phyloP scores from a whole-genome alignment of 2,797 vertebrate genomes.

The Poeciliopsis turneri region DNA sequence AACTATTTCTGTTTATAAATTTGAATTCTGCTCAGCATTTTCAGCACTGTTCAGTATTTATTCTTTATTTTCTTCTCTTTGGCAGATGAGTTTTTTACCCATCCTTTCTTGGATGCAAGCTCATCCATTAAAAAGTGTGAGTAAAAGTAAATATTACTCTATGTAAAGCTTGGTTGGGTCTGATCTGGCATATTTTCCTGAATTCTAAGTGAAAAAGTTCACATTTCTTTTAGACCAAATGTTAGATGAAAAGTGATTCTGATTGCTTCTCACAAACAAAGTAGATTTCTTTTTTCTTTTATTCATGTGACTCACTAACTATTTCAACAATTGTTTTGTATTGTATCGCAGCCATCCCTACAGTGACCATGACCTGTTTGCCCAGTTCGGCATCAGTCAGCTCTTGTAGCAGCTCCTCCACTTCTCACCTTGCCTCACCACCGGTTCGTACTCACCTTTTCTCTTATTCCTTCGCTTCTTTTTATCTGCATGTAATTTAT shows the following conservation, averaged over 20 bases:
- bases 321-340: constrained; percentile 12
- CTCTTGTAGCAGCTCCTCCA: constrained; percentile 97
- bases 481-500: not conserved
- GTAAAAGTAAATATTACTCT: constrained; percentile 41
- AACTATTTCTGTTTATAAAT: not conserved
- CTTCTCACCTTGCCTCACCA: constrained; percentile 95
- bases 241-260: not conserved
- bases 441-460: constrained; percentile 79
- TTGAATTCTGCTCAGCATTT: not conserved
- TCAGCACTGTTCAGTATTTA: no score
- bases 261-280: not conserved
- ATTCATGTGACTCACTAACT: not conserved
- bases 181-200: not conserved
- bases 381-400: constrained; percentile 95
- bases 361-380: constrained; percentile 92
- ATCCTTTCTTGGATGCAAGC: constrained; percentile 93
- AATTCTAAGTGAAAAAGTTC: not conserved
- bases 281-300: not conserved
- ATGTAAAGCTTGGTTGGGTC: not conserved
- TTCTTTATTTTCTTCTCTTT: not conserved
- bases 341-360: constrained; percentile 78
- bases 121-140: constrained; percentile 95
- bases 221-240: not conserved
- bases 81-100: constrained; percentile 94
- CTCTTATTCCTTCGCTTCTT: not conserved